Evolutionary conservation across 2,797 vertebrate species (phyloP).

Genomic region (Emys orbicularis): DNA sequence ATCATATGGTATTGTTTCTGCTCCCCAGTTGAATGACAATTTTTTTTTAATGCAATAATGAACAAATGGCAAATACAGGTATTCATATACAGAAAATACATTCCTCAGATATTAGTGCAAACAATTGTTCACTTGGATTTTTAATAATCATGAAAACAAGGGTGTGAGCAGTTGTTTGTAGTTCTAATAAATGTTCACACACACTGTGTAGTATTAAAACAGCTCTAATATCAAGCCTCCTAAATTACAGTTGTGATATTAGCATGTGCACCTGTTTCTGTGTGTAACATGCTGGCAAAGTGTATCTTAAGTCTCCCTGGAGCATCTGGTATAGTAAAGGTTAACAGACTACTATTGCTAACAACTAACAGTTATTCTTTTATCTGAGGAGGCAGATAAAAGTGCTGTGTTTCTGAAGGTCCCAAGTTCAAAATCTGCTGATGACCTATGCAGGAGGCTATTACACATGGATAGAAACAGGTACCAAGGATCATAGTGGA

Average conservation of each 20-base stretch:
- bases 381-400: neutral
- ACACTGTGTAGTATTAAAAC: neutral
- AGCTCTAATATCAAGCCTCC: neutral
- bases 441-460: neutral
- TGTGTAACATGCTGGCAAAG: neutral
- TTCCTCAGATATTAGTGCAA: neutral
- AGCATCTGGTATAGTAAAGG: neutral
- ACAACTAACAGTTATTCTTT: fast-evolving
- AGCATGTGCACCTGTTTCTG: neutral
- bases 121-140: neutral
- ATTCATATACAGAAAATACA: neutral
- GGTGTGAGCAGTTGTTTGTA: neutral
- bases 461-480: neutral
- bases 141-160: neutral
- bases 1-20: neutral
- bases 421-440: neutral
- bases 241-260: neutral
- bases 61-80: neutral
- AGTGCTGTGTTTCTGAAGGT: neutral
- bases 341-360: neutral
- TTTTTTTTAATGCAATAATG: neutral
- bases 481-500: too few relatives aligned
- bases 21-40: neutral
- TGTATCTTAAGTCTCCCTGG: neutral
- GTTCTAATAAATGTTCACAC: neutral